phyloP scores from a whole-genome alignment of 1,140 invertebrate species.

The Neodiprion lecontei region DNA sequence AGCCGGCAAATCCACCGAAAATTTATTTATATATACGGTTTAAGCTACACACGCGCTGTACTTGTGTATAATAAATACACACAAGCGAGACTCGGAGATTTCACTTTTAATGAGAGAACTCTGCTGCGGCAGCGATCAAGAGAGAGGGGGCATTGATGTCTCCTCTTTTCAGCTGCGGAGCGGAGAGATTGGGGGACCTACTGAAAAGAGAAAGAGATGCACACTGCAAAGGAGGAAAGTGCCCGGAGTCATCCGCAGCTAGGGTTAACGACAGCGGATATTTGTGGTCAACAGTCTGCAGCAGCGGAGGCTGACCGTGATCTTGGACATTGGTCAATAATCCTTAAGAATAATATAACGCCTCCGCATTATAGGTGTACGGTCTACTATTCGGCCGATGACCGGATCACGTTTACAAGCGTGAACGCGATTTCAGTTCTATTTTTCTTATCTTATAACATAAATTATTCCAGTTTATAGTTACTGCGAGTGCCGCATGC shows the following conservation, averaged over 20 bases:
- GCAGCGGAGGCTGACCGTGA: not conserved
- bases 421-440: too few relatives aligned
- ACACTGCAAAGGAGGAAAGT: not conserved
- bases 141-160: not conserved
- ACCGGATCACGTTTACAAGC: not conserved
- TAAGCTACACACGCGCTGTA: not conserved
- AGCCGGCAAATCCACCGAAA: too few relatives aligned
- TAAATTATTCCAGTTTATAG: too few relatives aligned
- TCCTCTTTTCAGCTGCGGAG: too few relatives aligned
- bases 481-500: too few relatives aligned
- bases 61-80: not conserved
- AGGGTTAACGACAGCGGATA: not conserved
- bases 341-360: not conserved
- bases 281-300: not conserved
- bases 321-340: slow-evolving; percentile 1
- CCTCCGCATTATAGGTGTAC: not conserved
- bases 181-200: not conserved
- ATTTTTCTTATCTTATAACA: not conserved
- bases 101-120: not conserved
- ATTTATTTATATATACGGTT: too few relatives aligned
- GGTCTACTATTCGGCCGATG: not conserved
- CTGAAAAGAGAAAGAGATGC: not conserved
- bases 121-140: not conserved
- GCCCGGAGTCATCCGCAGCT: not conserved
- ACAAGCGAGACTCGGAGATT: not conserved